Evolutionary conservation across 2,113 vertebrate genomes (phyloP).

Genomic region (Leptodactylus fuscus): DNA sequence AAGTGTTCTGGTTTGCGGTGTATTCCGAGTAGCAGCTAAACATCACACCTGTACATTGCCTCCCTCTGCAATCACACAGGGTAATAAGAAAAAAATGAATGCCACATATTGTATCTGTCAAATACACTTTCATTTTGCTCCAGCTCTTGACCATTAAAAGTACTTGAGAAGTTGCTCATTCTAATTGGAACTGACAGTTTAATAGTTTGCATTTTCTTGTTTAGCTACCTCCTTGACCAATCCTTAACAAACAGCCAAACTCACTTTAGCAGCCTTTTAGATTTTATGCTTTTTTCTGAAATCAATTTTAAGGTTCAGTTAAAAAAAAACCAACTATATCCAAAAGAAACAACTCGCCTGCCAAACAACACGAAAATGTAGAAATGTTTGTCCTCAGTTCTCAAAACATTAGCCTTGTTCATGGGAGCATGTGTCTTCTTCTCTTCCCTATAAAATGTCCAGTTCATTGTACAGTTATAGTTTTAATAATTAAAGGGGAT

Average conservation of each 20-base stretch:
- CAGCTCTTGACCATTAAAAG: conserved; percentile 61
- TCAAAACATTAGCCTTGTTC: background rate
- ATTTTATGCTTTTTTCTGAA: background rate
- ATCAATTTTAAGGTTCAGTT: background rate
- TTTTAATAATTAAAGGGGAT: no score
- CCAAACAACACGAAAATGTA: background rate
- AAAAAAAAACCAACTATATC: background rate
- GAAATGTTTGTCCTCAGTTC: background rate
- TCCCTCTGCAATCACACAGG: conserved; percentile 10
- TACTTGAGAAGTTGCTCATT: conserved; percentile 57
- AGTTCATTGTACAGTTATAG: no score
- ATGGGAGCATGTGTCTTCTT: no score
- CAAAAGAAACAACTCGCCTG: background rate
- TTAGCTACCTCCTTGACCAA: conserved; percentile 47
- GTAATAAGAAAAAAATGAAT: conserved; percentile 49
- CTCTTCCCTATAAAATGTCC: no score
- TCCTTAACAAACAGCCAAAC: conserved; percentile 39
- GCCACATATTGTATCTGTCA: conserved; percentile 50
- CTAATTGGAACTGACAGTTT: conserved; percentile 65
- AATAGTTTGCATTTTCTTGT: conserved; percentile 61
- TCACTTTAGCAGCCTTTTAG: conserved; percentile 24
- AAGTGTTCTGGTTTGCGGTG: conserved; percentile 25
- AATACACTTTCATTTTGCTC: conserved; percentile 41
- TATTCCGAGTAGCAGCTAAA: conserved; percentile 35
- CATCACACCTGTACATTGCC: background rate